These are phyloP conservation scores for Phyllopteryx taeniolatus DNA, from an alignment of 2,113 vertebrate genomes.

Conservation along the genomic window DNA sequence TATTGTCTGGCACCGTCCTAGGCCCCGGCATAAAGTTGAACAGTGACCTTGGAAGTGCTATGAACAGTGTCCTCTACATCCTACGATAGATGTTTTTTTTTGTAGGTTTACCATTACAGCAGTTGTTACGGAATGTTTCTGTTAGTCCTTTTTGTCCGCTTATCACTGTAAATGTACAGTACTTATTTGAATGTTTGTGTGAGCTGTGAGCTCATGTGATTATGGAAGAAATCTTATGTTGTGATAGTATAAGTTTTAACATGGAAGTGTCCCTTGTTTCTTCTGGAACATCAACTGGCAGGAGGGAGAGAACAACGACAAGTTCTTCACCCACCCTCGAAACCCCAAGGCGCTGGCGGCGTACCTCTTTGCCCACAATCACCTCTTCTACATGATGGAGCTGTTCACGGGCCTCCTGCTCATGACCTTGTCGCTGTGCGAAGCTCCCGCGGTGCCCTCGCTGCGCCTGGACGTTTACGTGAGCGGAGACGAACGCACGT, in stretches of 20 bases:
- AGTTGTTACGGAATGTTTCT: too few relatives aligned
- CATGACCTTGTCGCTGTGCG: constrained; percentile 90
- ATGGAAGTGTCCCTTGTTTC: not conserved
- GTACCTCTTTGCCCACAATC: constrained; percentile 97
- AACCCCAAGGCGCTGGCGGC: constrained; percentile 87
- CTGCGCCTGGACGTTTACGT: constrained; percentile 93
- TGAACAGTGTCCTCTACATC: too few relatives aligned
- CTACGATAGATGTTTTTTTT: too few relatives aligned
- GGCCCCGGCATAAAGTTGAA: too few relatives aligned
- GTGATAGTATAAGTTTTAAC: not conserved
- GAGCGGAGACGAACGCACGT: constrained; percentile 41
- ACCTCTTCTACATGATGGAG: constrained; percentile 97
- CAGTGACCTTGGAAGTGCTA: too few relatives aligned
- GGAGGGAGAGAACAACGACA: constrained; percentile 98
- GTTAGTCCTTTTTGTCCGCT: too few relatives aligned
- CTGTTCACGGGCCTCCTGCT: constrained; percentile 86
- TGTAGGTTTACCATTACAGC: too few relatives aligned
- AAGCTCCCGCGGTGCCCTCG: constrained; percentile 90
- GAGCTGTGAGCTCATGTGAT: not conserved
- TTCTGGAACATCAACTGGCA: constrained; percentile 54
- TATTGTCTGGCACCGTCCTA: too few relatives aligned
- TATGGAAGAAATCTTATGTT: not conserved
- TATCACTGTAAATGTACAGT: too few relatives aligned
- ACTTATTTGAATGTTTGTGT: not conserved
- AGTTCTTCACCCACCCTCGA: constrained; percentile 96